Conservation (phyloP, 2,888 invertebrate genomes). For the Mesoligia furuncula region DNA sequence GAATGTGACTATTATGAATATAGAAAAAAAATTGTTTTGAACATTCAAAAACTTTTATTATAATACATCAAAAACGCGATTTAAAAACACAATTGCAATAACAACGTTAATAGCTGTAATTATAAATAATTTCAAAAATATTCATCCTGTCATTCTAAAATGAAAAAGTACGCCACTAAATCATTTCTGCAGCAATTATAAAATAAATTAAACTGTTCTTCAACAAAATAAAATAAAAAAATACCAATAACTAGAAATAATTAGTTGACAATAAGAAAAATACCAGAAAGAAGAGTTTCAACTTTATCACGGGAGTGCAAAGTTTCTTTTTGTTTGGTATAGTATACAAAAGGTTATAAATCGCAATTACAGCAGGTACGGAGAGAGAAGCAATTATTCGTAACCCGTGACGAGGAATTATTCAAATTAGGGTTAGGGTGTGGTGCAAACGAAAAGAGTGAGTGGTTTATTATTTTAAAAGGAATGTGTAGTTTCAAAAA, state of each 20-base stretch:
- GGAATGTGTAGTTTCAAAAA: not conserved
- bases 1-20: too few relatives aligned
- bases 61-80: not conserved
- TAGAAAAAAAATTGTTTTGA: not conserved
- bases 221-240: conserved; percentile 21
- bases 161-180: conserved; percentile 51
- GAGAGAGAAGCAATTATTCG: conserved; percentile 73
- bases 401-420: conserved; percentile 77
- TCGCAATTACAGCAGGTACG: conserved; percentile 78
- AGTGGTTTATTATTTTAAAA: conserved; percentile 8
- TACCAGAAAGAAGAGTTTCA: not conserved
- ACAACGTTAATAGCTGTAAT: not conserved
- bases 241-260: conserved; percentile 32
- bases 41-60: not conserved
- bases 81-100: conserved; percentile 3
- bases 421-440: conserved; percentile 71
- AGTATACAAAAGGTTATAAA: conserved; percentile 72
- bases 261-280: conserved; percentile 36
- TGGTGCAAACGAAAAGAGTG: conserved; percentile 40
- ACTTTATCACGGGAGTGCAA: conserved; percentile 12
- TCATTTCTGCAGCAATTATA: conserved; percentile 45
- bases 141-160: conserved; percentile 26
- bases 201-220: conserved; percentile 36
- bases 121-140: conserved; percentile 1
- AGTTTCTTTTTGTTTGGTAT: conserved; percentile 48